phyloP scores from a whole-genome alignment of 1,140 invertebrate species.

The Microplitis mediator region DNA sequence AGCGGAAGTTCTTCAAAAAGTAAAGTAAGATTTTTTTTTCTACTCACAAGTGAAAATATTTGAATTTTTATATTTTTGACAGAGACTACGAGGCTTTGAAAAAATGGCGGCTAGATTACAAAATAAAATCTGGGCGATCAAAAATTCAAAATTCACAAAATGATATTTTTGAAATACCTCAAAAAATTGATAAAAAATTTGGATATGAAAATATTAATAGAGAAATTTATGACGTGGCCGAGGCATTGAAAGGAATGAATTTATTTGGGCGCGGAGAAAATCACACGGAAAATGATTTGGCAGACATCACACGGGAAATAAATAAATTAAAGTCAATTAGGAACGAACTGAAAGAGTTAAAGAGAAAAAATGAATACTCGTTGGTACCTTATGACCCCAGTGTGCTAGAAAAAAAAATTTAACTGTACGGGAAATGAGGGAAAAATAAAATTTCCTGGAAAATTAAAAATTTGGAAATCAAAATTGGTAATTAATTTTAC shows the following conservation, averaged over 20 bases:
- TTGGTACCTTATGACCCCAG: constrained; percentile 1
- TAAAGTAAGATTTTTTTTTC: constrained; percentile 37
- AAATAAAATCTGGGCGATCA: not conserved
- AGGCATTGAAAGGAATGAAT: too few species aligned
- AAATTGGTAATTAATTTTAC: too few species aligned
- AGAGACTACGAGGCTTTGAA: constrained; percentile 42
- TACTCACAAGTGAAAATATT: not conserved
- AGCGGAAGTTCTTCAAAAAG: constrained; percentile 41
- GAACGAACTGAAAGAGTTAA: constrained; percentile 30
- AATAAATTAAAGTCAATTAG: constrained; percentile 38
- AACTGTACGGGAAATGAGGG: too few species aligned
- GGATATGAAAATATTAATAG: too few species aligned
- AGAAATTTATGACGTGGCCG: too few species aligned
- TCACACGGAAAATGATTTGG: too few species aligned
- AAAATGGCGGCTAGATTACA: constrained; percentile 43
- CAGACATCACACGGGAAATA: constrained; percentile 15
- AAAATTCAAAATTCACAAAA: too few species aligned
- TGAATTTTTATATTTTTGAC: not conserved
- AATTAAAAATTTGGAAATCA: too few species aligned
- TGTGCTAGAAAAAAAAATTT: too few species aligned
- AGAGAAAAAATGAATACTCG: constrained; percentile 29
- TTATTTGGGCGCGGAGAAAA: too few species aligned
- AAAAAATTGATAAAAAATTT: too few species aligned
- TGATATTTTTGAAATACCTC: constrained; percentile 20
- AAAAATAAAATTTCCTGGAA: too few species aligned